These are phyloP conservation scores for Cheilosia pagana DNA, from an alignment of 2,888 invertebrate species.

Conservation along the genomic window DNA sequence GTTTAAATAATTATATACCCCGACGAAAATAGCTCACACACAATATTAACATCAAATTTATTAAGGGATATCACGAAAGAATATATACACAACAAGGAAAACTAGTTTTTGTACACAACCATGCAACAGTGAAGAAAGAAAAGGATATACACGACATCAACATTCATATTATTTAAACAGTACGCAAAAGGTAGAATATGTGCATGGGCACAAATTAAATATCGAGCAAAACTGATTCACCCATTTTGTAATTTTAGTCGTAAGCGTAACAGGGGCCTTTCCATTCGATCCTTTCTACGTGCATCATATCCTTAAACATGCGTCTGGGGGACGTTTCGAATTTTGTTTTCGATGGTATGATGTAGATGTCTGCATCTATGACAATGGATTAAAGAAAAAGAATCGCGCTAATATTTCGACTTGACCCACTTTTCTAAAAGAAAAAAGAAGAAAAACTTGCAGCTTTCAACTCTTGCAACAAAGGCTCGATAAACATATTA, in stretches of 20 bases:
- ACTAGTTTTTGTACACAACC: constrained; percentile 6
- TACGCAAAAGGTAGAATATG: constrained; percentile 19
- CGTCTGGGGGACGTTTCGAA: not conserved
- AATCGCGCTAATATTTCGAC: constrained; percentile 39
- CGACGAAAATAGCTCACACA: not conserved
- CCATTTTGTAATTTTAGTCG: constrained; percentile 57
- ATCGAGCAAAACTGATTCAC: constrained; percentile 48
- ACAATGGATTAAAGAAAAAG: constrained; percentile 37
- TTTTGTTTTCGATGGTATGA: not conserved
- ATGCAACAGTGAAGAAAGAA: constrained; percentile 31
- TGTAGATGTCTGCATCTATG: constrained; percentile 26
- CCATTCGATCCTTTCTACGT: constrained; percentile 26
- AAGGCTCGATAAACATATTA: constrained; percentile 18
- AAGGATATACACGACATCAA: constrained; percentile 45
- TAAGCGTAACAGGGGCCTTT: constrained; percentile 25
- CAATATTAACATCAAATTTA: not conserved
- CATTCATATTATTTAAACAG: constrained; percentile 2
- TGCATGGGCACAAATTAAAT: constrained; percentile 24
- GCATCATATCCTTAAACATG: constrained; percentile 22
- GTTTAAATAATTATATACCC: constrained; percentile 11
- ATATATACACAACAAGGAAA: too few relatives aligned
- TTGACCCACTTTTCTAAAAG: constrained; percentile 64
- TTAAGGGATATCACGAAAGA: not conserved
- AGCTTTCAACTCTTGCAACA: constrained; percentile 21
- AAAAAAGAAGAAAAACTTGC: constrained; percentile 26